Conservation (phyloP, 2,888 invertebrate species). For the Eupeodes latifasciatus region DNA sequence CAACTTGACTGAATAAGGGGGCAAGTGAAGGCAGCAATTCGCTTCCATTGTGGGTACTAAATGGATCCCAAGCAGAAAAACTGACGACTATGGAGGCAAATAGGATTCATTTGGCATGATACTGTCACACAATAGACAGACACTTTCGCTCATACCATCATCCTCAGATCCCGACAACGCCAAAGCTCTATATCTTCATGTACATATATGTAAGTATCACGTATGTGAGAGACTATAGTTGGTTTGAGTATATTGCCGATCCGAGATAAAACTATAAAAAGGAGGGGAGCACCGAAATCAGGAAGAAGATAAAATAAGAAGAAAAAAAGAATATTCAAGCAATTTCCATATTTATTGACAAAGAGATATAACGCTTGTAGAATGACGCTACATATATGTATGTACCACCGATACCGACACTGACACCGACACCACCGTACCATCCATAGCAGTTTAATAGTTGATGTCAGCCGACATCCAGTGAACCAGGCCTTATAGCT, state of each 20-base stretch:
- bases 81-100: slow-evolving; percentile 66
- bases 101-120: slow-evolving; percentile 69
- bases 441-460: slow-evolving; percentile 25
- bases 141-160: slow-evolving; percentile 35
- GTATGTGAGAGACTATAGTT: slow-evolving; percentile 18
- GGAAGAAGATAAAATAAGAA: neutral
- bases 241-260: slow-evolving; percentile 10
- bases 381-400: slow-evolving; percentile 38
- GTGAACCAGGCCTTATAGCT: neutral
- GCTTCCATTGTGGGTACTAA: slow-evolving; percentile 55
- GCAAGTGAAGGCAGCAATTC: slow-evolving; percentile 65
- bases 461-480: slow-evolving; percentile 14
- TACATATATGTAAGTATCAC: neutral
- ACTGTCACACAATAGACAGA: slow-evolving; percentile 61
- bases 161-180: neutral
- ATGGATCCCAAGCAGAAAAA: slow-evolving; percentile 44
- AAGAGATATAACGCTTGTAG: slow-evolving; percentile 66
- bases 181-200: neutral
- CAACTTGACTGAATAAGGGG: neutral
- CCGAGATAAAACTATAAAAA: slow-evolving; percentile 42
- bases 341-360: slow-evolving; percentile 73
- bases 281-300: neutral
- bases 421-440: neutral
- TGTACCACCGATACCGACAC: no score
- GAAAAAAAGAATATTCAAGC: slow-evolving; percentile 45